Percentiles rank a stretch among this genome's conserved stretches.
Evolutionary conservation across 2,797 vertebrate genomes (phyloP).

Genomic region (Emydoidea blandingii): DNA sequence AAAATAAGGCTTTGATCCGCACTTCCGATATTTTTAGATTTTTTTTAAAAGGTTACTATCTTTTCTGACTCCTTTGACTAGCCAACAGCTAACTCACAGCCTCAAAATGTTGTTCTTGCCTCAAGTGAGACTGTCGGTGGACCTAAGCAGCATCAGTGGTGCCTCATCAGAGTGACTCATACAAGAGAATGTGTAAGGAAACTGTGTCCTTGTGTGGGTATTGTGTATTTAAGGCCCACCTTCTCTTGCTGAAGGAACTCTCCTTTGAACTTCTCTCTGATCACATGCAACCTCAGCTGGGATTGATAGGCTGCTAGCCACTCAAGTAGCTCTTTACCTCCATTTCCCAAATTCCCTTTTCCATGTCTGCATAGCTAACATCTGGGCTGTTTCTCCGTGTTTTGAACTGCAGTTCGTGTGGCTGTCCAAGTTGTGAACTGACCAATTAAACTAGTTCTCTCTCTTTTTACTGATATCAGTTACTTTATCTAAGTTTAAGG

Average conservation of each 20-base stretch:
- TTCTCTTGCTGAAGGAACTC: background rate
- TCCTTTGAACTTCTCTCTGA: background rate
- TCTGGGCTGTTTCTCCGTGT: background rate
- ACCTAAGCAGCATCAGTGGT: constrained; percentile 23
- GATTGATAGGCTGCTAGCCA: background rate
- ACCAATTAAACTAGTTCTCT: background rate
- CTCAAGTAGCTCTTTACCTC: background rate
- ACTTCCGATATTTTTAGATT: background rate
- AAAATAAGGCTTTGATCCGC: constrained; percentile 37
- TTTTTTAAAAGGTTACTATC: background rate
- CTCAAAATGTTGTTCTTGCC: background rate
- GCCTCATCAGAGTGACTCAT: background rate
- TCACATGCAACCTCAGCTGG: background rate
- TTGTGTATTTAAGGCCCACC: rapidly evolving
- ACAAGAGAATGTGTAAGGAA: background rate
- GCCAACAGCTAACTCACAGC: constrained; percentile 29
- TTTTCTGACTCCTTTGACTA: constrained; percentile 20
- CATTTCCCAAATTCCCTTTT: background rate
- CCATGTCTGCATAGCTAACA: background rate
- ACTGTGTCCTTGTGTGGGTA: rapidly evolving
- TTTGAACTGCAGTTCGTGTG: background rate
- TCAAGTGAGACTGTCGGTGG: background rate
- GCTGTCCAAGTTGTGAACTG: background rate
- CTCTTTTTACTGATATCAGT: background rate
- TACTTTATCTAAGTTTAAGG: background rate